Evolutionary conservation across 2,113 vertebrate genomes (phyloP).

Genomic region (Odobenus rosmarus): DNA sequence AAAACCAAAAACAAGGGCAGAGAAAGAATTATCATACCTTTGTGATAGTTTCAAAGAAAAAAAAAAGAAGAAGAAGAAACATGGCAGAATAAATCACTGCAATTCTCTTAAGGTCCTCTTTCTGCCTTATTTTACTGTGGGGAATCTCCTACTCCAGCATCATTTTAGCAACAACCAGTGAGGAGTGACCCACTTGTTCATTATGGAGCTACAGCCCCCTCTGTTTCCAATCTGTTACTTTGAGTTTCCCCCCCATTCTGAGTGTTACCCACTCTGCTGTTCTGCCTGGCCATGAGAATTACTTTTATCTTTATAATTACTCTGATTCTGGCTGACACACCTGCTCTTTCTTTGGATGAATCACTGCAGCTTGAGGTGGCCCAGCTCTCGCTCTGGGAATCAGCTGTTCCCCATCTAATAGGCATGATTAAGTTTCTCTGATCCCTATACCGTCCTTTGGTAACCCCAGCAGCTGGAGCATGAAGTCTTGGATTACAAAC

Average conservation of each 20-base stretch:
- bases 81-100: background rate
- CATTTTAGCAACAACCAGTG: background rate
- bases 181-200: background rate
- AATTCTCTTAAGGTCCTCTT: slow-evolving; percentile 14
- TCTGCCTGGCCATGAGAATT: slow-evolving; percentile 14
- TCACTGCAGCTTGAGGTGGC: slow-evolving; percentile 12
- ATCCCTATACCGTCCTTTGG: slow-evolving; percentile 13
- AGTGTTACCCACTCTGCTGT: background rate
- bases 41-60: background rate
- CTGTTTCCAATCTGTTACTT: slow-evolving; percentile 55
- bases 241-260: background rate
- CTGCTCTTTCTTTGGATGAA: slow-evolving; percentile 50
- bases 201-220: background rate
- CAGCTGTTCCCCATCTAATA: slow-evolving; percentile 71
- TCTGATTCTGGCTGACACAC: slow-evolving; percentile 38
- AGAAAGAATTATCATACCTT: background rate
- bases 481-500: slow-evolving; percentile 54
- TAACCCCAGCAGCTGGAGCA: slow-evolving; percentile 65
- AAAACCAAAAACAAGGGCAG: background rate
- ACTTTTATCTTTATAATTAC: slow-evolving; percentile 59
- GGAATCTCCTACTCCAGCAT: background rate
- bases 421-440: slow-evolving; percentile 60
- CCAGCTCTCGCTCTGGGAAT: slow-evolving; percentile 26
- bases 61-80: slow-evolving; percentile 25
- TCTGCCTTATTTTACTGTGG: background rate